These are phyloP conservation scores for Plodia interpunctella DNA, from an alignment of 1,140 invertebrate species.

Conservation along the genomic window DNA sequence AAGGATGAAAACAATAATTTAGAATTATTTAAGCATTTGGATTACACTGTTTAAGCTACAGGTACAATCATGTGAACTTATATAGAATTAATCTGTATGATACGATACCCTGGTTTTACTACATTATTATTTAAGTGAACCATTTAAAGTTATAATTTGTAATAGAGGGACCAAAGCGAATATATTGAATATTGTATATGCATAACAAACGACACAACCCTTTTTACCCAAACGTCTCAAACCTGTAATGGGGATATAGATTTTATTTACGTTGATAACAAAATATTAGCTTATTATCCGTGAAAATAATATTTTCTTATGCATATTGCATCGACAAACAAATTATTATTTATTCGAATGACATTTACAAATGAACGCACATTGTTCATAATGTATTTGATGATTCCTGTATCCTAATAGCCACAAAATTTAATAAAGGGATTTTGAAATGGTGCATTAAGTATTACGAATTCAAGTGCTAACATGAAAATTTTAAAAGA, in stretches of 20 bases:
- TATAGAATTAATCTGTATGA: conserved; percentile 26
- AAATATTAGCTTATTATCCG: conserved; percentile 35
- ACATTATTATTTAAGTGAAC: conserved; percentile 30
- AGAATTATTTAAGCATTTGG: conserved; percentile 21
- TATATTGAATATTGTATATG: conserved; percentile 61
- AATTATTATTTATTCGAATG: no score
- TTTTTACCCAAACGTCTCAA: conserved; percentile 59
- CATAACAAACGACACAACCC: conserved; percentile 71
- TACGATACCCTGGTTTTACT: conserved; percentile 46
- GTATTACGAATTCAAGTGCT: conserved; percentile 64
- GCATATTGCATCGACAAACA: not conserved
- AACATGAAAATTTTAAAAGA: conserved; percentile 55
- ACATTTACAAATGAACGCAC: not conserved
- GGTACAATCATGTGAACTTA: conserved; percentile 29
- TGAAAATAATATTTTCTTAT: not conserved
- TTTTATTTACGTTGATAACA: conserved; percentile 38
- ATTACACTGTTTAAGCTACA: conserved; percentile 34
- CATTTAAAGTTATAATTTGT: conserved; percentile 22
- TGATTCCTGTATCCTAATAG: conserved; percentile 22
- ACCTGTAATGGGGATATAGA: conserved; percentile 47
- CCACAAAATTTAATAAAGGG: conserved; percentile 47
- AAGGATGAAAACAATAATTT: conserved; percentile 11
- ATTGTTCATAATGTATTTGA: not conserved
- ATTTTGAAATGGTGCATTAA: conserved; percentile 61
- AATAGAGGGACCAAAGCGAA: conserved; percentile 42